phyloP scores from a whole-genome alignment of 2,888 invertebrate species.

The Blastobasis lacticolella region DNA sequence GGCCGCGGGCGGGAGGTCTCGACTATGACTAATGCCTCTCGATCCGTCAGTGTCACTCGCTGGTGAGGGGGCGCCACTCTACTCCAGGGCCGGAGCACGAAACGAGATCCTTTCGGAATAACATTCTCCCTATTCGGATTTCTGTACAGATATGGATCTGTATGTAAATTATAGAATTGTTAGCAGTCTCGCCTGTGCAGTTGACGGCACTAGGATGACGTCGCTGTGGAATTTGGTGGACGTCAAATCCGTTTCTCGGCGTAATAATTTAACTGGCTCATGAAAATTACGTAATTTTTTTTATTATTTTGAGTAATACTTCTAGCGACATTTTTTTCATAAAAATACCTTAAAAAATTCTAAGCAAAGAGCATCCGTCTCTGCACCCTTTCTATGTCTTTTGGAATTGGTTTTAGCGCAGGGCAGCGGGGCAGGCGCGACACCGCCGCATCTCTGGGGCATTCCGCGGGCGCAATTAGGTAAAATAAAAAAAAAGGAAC shows the following conservation, averaged over 20 bases:
- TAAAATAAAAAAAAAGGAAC: conserved; percentile 54
- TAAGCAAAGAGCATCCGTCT: conserved; percentile 23
- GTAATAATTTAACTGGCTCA: too few relatives aligned
- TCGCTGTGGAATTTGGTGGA: not conserved
- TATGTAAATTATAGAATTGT: conserved; percentile 51
- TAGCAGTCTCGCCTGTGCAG: not conserved
- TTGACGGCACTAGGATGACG: conserved; percentile 7
- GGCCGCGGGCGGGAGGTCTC: conserved; percentile 48
- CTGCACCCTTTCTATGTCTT: conserved; percentile 52
- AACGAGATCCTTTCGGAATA: conserved; percentile 57
- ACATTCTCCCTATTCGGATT: conserved; percentile 58
- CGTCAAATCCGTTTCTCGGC: too few relatives aligned
- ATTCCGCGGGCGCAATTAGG: conserved; percentile 59
- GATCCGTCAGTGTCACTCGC: conserved; percentile 80
- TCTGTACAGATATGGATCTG: conserved; percentile 51
- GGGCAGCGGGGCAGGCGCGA: conserved; percentile 46
- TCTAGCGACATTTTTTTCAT: not conserved
- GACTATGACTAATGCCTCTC: conserved; percentile 81
- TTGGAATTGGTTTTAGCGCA: conserved; percentile 60
- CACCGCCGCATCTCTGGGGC: conserved; percentile 61
- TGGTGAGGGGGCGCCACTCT: conserved; percentile 58
- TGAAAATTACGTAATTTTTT: too few relatives aligned
- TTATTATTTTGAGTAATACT: conserved; percentile 7
- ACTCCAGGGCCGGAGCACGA: conserved; percentile 56
- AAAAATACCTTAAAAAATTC: not conserved